Base-by-base conservation (phyloP, 1,140 invertebrate genomes). In the Lysiphlebus fabarum region DNA sequence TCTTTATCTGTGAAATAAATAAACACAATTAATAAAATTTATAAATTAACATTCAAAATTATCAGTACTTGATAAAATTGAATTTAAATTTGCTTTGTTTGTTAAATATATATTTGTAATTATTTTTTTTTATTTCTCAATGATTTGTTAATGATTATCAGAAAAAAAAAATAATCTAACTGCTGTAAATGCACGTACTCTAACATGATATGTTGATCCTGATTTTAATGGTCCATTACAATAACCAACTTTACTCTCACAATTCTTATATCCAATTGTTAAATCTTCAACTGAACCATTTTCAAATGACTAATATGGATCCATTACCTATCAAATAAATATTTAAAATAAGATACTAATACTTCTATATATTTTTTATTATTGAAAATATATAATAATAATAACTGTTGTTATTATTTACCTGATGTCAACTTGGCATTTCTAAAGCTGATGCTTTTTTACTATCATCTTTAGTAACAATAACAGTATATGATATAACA, bases 191-290 rank as follows among this genome's bases (percentile, higher is more conserved):
- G 94, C 95, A 62, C 95, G 83, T 50, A 97, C 88, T 82, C 96
- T 96, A 4, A 97, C 88, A 67, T 86, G 86, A 77, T 96, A 97
- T 0, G 86, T 88, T n/a, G 93, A 89, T 57, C 91, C 92, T 33
- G 92, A 87, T 77, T 94, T 94, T 2, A 98, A 77, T 2, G 92
- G 90, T 4, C 95, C 95, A 79, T 98, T 96, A 77, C 93, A 96
- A 70, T 93, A 95, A 11, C 87, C 86, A 12, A 81, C 82, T 63
- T 85, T 84, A 50, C 83, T 85, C 69, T 90, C 87, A 75, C 90
- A 92, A 64, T 87, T 86, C 70, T 93, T 90, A 5, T 82, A 79
- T 7, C 93, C 93, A 62, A 95, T 89, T 5, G 89, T 91, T 72
- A 93, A 95, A 75, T 94, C 91, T 76, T 93, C 92, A 1, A 91